A percentile compares a stretch with the other conserved stretches of the same genome.
Conservation (phyloP, 2,113 vertebrate species). For the Prietella phreatophila region DNA sequence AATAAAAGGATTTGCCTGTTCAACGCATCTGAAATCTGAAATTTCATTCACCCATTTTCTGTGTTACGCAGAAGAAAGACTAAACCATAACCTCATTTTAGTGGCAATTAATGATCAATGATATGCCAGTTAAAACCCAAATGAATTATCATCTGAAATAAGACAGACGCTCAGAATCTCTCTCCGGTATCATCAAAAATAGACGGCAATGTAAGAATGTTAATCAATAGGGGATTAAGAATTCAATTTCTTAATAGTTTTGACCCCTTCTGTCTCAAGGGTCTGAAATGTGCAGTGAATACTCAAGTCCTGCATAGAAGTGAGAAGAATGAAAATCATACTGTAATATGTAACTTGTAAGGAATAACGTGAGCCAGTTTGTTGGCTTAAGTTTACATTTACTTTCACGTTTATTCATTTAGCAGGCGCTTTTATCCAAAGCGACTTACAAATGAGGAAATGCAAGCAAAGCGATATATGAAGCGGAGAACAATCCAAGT, state of each 20-base stretch:
- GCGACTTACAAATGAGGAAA: too few species aligned
- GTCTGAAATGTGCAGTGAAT: neutral
- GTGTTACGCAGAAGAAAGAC: neutral
- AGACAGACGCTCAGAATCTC: constrained; percentile 3
- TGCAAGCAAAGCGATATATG: too few species aligned
- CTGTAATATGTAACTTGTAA: neutral
- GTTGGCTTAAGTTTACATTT: neutral
- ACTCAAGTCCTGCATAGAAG: neutral
- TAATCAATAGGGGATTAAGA: neutral
- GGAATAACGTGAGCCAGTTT: neutral
- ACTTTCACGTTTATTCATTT: too few species aligned
- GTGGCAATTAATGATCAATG: constrained; percentile 1
- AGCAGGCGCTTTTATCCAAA: too few species aligned
- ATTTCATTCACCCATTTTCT: neutral
- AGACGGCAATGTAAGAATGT: neutral
- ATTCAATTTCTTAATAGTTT: neutral
- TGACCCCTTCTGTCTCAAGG: neutral
- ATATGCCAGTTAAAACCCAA: neutral
- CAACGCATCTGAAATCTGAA: neutral
- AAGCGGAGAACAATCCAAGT: too few species aligned
- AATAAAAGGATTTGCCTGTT: neutral
- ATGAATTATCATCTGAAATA: constrained; percentile 15
- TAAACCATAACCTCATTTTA: neutral
- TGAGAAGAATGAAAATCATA: neutral
- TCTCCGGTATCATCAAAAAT: neutral